Base-by-base conservation (phyloP, 2,797 vertebrate genomes). In the Pseudopleuronectes americanus region DNA sequence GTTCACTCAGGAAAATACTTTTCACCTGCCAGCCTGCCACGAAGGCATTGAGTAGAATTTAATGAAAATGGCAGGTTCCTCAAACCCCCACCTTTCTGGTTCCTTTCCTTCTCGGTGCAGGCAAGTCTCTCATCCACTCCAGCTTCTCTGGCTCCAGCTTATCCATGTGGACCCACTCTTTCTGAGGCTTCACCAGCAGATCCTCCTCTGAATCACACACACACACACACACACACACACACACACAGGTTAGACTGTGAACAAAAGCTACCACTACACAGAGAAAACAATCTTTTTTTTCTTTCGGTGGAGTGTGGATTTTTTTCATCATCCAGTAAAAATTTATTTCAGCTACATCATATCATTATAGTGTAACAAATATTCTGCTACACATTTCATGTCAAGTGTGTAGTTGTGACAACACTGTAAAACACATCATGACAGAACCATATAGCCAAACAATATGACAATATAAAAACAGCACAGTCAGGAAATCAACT, bases 121-220 rank as follows among this genome's bases (percentile, higher is more conserved):
- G 96, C 65, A 98, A 89, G 83, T 99, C 95, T 85, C 94, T 96
- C 77, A 94, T 96, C 98, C 98, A 99, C 63, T 96, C 95, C 70
- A 99, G 93, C 81, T 99, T 99, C 77, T 99, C 97, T n/a, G 95
- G 94, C 81, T 99, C 98, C 64, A 98, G 73, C n/a, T 90, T 95
- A 70, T 97, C 92, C 98, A 99, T 99, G 80, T 99, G 96, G 47
- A 99, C 76, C 98, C 98, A 99, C 4, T 96, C 93, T 86, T 95
- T 97, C 84, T 93, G 89, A 48, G 95, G 96, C 68, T 94, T 96
- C 80, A 99, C 56, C 1, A 95, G 96, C 73, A 99, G 91, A 55
- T 93, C 91, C 19, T 84, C 73, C 64, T 77, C 96, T 97, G 67
- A 51, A 77, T 57, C 41, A 76, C n/a, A 65, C 8, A 60, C 33